Evolutionary conservation across 2,888 invertebrate species (phyloP).

Genomic region (Icerya purchasi): DNA sequence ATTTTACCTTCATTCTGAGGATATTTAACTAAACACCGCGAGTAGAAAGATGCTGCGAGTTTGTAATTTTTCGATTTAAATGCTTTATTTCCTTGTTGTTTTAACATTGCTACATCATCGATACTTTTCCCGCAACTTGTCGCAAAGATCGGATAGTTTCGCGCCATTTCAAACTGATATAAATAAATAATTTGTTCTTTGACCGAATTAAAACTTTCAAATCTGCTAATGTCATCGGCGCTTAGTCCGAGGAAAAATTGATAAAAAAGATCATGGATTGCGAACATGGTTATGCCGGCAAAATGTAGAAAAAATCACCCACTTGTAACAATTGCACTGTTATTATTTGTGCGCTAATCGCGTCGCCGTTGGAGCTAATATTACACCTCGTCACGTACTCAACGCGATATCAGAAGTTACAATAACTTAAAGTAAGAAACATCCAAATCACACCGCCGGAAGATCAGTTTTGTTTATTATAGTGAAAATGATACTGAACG

Average conservation of each 20-base stretch:
- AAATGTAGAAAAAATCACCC: no score
- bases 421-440: no score
- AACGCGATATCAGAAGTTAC: no score
- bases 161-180: slow-evolving; percentile 1
- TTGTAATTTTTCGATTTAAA: slow-evolving; percentile 6
- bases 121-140: slow-evolving; percentile 1
- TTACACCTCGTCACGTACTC: no score
- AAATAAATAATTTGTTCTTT: slow-evolving; percentile 5
- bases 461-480: no score
- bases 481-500: no score
- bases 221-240: background rate
- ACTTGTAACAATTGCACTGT: no score
- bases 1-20: background rate
- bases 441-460: no score
- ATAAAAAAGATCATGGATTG: slow-evolving; percentile 2
- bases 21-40: slow-evolving; percentile 7
- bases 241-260: slow-evolving; percentile 1
- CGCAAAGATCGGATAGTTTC: slow-evolving; percentile 1
- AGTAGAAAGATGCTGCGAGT: slow-evolving; percentile 3
- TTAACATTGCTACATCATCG: slow-evolving; percentile 3
- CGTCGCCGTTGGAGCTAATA: no score
- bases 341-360: no score
- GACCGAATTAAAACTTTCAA: slow-evolving; percentile 1
- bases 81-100: slow-evolving; percentile 5
- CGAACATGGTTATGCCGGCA: no score